A percentile compares a stretch with the other conserved stretches of the same genome.
Evolutionary conservation across 2,113 vertebrate genomes (phyloP).

Genomic region (Oophaga pumilio): DNA sequence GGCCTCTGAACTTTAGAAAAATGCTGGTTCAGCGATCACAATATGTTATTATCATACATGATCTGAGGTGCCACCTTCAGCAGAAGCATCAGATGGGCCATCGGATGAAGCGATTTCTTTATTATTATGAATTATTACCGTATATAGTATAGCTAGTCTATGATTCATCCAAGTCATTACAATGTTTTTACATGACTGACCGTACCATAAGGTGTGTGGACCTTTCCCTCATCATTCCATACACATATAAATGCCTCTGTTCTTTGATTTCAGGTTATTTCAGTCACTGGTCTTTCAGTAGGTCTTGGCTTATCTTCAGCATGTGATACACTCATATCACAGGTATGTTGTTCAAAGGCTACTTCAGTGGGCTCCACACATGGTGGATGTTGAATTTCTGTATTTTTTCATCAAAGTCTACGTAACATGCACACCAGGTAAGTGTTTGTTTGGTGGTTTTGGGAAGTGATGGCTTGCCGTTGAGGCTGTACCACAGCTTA

Average conservation of each 20-base stretch:
- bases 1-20: too few species aligned
- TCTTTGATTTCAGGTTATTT: slow-evolving; percentile 78
- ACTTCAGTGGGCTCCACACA: neutral
- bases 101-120: too few species aligned
- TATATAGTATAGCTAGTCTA: neutral
- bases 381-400: neutral
- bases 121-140: neutral
- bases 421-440: neutral
- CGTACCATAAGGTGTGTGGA: neutral
- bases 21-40: too few species aligned
- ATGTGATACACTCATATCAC: slow-evolving; percentile 76
- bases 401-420: neutral
- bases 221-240: neutral
- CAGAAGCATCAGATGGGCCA: too few species aligned
- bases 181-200: neutral
- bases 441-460: too few species aligned
- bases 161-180: neutral
- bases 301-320: slow-evolving; percentile 69
- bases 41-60: neutral
- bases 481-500: too few species aligned
- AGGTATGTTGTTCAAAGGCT: slow-evolving; percentile 63
- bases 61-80: neutral
- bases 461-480: too few species aligned
- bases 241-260: neutral
- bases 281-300: slow-evolving; percentile 75